These are phyloP conservation scores for Strigamia maritima DNA, from an alignment of 2,888 invertebrate genomes.

Conservation along the genomic window DNA sequence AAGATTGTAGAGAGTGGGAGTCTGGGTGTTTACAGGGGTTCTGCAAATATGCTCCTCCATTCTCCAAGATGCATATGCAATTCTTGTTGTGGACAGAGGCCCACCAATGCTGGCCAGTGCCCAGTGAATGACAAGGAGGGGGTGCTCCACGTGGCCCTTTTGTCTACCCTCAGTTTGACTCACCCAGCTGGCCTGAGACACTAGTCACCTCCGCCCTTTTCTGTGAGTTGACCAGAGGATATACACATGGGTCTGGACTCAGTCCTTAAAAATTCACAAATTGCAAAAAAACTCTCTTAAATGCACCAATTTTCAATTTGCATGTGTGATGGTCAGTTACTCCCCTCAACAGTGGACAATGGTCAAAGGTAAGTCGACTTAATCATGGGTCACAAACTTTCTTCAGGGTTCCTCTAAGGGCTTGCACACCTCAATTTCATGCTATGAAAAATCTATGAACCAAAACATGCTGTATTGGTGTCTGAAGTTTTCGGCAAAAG, in stretches of 20 bases:
- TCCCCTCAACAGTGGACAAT: neutral
- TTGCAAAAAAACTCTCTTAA: neutral
- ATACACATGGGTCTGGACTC: neutral
- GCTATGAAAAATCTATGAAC: neutral
- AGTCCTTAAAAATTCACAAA: neutral
- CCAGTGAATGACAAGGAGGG: constrained; percentile 35
- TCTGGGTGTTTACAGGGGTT: constrained; percentile 30
- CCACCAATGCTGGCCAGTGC: constrained; percentile 17
- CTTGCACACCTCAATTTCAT: constrained; percentile 17
- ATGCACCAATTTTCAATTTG: neutral
- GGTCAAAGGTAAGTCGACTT: constrained; percentile 25
- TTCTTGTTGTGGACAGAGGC: constrained; percentile 37
- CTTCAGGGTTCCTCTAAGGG: neutral
- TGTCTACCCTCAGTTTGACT: constrained; percentile 29
- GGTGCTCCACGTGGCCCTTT: constrained; percentile 22
- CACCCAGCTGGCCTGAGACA: constrained; percentile 36
- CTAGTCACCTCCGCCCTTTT: constrained; percentile 18
- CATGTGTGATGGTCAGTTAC: neutral
- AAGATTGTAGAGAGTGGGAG: neutral
- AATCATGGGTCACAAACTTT: constrained; percentile 12
- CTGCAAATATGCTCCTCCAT: neutral
- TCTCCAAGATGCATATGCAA: constrained; percentile 38
- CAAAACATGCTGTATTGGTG: neutral
- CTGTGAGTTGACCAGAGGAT: constrained; percentile 19
- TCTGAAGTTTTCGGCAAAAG: neutral